Evolutionary conservation across 2,888 invertebrate species (phyloP), one percentile per base, ranked within the genome.

Genomic region (Sceliomorpha sp.): DNA sequence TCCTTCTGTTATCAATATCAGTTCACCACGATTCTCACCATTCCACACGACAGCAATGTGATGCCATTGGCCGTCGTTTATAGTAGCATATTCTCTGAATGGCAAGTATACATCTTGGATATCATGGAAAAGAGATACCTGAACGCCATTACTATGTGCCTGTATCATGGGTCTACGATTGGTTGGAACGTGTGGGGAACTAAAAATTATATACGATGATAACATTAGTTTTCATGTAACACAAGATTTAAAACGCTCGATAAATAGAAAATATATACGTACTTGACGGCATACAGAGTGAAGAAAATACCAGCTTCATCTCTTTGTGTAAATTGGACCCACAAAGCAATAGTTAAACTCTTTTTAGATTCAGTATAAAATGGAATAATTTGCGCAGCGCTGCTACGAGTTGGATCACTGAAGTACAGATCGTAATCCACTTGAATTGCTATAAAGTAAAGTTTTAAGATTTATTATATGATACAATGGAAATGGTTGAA

Each of bases 401-500:
- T 96, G 66, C 97, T 96, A 8, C 97, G 93, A 8, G 94, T 91
- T 37, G 95, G 93, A 85, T 98, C 97, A 81, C 96, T 96, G 89
- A 99, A 98, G 92, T 96, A 96, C 6, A 99, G 90, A 86, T 99
- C 98, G 88, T 98, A 99, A 89, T 98, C 97, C n/a, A 97, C 96
- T 89, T 97, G 97, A 77, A 98, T 96, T n/a, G 96, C 96, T 96
- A 89, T 32, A 92, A 91, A 76, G n/a, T n/a, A n/a, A n/a, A n/a
- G n/a, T n/a, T n/a, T n/a, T n/a, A n/a, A n/a, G n/a, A n/a, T n/a
- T n/a, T n/a, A n/a, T n/a, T n/a, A n/a, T n/a, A n/a, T n/a, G n/a
- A n/a, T n/a, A n/a, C n/a, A n/a, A n/a, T n/a, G n/a, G n/a, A n/a
- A n/a, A n/a, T n/a, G n/a, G n/a, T n/a, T n/a, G n/a, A n/a, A n/a